phyloP scores from a whole-genome alignment of 2,888 invertebrate genomes.

The Spisula solida region DNA sequence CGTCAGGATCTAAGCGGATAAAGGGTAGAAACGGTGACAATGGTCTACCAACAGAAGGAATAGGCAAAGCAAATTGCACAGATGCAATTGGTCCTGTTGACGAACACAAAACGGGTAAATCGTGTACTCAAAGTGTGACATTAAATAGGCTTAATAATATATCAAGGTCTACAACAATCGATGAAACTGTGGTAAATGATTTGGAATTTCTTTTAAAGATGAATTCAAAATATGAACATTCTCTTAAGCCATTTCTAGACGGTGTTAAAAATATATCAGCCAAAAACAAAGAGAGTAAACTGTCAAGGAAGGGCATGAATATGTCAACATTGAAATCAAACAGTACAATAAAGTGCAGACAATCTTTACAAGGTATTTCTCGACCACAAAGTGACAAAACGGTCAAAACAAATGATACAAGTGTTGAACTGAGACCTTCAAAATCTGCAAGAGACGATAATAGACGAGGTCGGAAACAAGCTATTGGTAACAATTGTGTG shows the following conservation, averaged over 20 bases:
- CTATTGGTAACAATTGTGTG: conserved; percentile 11
- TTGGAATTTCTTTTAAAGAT: conserved; percentile 35
- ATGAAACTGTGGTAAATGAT: conserved; percentile 35
- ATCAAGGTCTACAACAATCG: conserved; percentile 14
- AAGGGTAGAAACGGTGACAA: not conserved
- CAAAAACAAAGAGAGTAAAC: conserved; percentile 1
- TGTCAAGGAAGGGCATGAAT: not conserved
- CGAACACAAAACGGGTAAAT: not conserved
- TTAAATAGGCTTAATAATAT: not conserved
- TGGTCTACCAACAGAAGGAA: not conserved
- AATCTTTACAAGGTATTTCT: not conserved
- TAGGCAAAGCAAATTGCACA: not conserved
- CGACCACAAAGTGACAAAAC: conserved; percentile 32
- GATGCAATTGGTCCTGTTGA: not conserved
- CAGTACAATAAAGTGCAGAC: not conserved
- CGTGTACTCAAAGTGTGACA: not conserved
- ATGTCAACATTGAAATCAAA: not conserved
- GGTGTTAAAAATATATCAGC: conserved; percentile 32
- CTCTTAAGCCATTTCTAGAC: conserved; percentile 50
- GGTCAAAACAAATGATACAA: not conserved
- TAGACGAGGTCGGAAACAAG: not conserved
- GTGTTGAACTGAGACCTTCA: conserved; percentile 31
- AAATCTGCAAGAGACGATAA: conserved; percentile 50
- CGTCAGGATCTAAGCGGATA: not conserved
- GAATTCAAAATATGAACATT: conserved; percentile 41